Evolutionary conservation across 2,797 vertebrate species (phyloP).

Genomic region (Delichon dasypus): DNA sequence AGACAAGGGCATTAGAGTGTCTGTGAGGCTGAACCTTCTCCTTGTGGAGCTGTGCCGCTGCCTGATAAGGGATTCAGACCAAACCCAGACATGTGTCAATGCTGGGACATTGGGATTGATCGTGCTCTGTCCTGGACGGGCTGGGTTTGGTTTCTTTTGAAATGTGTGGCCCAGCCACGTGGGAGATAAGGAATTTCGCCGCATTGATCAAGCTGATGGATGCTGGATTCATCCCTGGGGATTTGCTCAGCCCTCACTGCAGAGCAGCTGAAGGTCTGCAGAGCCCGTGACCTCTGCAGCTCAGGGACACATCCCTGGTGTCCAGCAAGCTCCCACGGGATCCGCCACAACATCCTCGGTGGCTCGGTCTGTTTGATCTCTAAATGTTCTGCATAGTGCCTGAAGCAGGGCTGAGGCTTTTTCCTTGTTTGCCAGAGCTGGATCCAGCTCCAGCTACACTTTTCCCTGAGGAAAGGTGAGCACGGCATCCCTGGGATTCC

Average conservation of each 20-base stretch:
- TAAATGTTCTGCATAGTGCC: neutral
- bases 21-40: neutral
- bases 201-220: neutral
- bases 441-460: neutral
- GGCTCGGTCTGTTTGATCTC: neutral
- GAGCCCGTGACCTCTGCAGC: neutral
- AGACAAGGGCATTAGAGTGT: neutral
- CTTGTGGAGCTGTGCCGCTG: neutral
- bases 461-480: neutral
- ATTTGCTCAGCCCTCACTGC: neutral
- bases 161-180: neutral
- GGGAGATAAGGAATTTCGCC: neutral
- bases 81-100: neutral
- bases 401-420: too few relatives aligned
- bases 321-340: neutral
- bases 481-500: neutral
- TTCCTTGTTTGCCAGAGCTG: neutral
- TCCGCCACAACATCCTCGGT: accelerated
- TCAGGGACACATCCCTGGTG: neutral
- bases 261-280: neutral
- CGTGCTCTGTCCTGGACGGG: neutral
- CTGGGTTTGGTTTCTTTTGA: neutral
- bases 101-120: neutral
- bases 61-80: neutral
- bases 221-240: neutral